phyloP scores from a whole-genome alignment of 2,888 invertebrate genomes.

The Chironomus tentans region DNA sequence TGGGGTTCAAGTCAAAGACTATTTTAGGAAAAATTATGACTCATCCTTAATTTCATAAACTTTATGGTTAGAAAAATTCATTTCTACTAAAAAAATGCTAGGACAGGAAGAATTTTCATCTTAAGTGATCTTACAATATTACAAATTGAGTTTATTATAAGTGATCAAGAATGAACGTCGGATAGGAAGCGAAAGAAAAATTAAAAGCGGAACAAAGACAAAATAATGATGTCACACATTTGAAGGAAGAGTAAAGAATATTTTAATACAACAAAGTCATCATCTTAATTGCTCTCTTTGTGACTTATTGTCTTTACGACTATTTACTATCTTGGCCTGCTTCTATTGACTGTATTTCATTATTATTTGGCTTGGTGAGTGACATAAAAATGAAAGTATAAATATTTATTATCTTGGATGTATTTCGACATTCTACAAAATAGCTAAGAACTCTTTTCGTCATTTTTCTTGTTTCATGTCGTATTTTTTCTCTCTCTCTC shows the following conservation, averaged over 20 bases:
- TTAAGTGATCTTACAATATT: too few relatives aligned
- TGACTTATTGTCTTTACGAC: neutral
- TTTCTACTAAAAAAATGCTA: too few relatives aligned
- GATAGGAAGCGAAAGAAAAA: neutral
- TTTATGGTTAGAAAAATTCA: too few relatives aligned
- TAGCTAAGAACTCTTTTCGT: neutral
- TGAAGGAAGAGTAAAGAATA: neutral
- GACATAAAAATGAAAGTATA: neutral
- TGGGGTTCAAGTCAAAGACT: too few relatives aligned
- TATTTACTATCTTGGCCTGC: neutral
- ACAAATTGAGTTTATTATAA: too few relatives aligned
- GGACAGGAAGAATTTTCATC: too few relatives aligned
- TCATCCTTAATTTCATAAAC: too few relatives aligned
- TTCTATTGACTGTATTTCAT: neutral
- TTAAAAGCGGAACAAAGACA: neutral
- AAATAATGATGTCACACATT: neutral
- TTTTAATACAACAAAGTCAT: neutral
- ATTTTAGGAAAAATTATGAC: too few relatives aligned
- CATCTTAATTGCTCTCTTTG: neutral
- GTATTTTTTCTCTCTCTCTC: too few relatives aligned
- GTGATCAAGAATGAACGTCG: neutral
- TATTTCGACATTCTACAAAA: neutral
- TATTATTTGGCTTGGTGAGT: neutral
- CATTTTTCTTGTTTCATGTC: too few relatives aligned
- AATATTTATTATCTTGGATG: neutral